Evolutionary conservation across 1,140 invertebrate species (phyloP), one percentile per base, ranked within the genome.

Genomic region (Littorina saxatilis): DNA sequence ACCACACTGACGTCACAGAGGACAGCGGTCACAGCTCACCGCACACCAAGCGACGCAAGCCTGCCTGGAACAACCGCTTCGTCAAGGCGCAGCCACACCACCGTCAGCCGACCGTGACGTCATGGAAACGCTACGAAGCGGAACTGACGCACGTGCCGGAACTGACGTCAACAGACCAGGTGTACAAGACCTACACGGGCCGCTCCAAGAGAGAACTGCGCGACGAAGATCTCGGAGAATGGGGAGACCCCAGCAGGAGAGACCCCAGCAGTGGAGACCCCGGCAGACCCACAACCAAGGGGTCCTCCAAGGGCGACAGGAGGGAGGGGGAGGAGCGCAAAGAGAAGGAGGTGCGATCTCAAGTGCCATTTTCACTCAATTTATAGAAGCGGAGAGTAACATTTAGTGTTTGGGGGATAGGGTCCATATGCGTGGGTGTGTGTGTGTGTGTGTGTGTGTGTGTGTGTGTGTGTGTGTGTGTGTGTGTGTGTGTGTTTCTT

Each of bases 171-270:
- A 50, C 72, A 29, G 40, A 80, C 17, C 50, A 83, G 17, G 55
- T 83, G 5, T 79, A 79, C 63, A 79, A 63, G 55, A 77, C 70
- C 20, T 83, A 83, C 70, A 75, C 70, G 0, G 72, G 77, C 2
- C 9, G 13, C 4, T 40, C 68, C n/a, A 83, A 79, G 35, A 20
- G 52, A 20, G n/a, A 74, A 20, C n/a, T 74, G 11, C 70, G 39
- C 27, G 29, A 37, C 43, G 47, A 43, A 27, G 13, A 37, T 5
- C 43, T 50, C 35, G 27, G n/a, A 37, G 35, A 17, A 9, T 66
- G 47, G 7, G 32, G 52, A 61, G 52, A 61, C 47, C 7, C 7
- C 58, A 61, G 58, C 11, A 52, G 11, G 50, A 52, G 50, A 52
- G 11, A 11, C 11, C 50, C 50, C 50, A 52, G 11, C 50, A 52